Evolutionary conservation across 1,140 invertebrate species (phyloP), one percentile per base, ranked within the genome.

Genomic region (Marisa cornuarietis): DNA sequence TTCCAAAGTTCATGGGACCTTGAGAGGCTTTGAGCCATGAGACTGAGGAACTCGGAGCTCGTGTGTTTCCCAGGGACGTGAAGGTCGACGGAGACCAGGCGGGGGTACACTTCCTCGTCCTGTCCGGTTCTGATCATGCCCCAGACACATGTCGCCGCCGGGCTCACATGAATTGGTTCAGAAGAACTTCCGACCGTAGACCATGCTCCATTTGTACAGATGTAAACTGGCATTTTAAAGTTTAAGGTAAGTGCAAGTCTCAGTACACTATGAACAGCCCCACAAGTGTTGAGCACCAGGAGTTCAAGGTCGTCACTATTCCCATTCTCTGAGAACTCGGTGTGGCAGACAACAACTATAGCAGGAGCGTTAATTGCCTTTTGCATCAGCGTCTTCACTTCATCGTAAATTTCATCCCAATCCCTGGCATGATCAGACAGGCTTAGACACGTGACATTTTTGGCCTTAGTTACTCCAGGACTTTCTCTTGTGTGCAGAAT

Each of bases 111-210:
- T 14, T 76, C 42, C 49, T 81, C 79, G 22, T 71, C 76, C 24
- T 76, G n/a, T 9, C 58, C 68, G 24, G 73, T 71, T 63, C 79
- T 54, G n/a, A 71, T 69, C 65, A 81, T 62, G 4, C 79, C 79
- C 79, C 79, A 81, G 6, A 81, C 51, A 58, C 65, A 65, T 58
- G 77, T 78, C 65, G 42, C 71, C 1, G 71, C 13, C 8, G 77
- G 77, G 77, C 71, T 78, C 9, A 78, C 54, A 6, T 71, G 61
- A 61, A 61, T 54, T 18, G 24, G 16, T 58, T 78, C 77, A 16
- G 10, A 18, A 26, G 76, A 24, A 8, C 20, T 69, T 9, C 71
- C 65, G 10, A 71, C 66, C 9, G 49, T n/a, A 0, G 54, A 66
- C 24, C 22, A 78, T 0, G 77, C 77, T 26, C 66, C 49, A 61